phyloP scores from a whole-genome alignment of 2,797 vertebrate species.

The Sebastes kiyomatsui region DNA sequence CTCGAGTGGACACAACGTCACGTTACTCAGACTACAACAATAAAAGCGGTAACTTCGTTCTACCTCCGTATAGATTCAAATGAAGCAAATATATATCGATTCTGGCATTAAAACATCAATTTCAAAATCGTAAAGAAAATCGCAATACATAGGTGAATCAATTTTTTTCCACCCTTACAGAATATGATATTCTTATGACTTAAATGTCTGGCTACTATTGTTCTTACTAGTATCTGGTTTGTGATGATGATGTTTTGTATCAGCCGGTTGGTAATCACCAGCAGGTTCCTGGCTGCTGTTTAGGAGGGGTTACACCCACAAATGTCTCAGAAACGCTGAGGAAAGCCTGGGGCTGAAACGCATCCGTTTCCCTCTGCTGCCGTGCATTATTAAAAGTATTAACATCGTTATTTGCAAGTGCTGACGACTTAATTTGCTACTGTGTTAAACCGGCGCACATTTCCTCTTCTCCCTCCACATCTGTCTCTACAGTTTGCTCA shows the following conservation, averaged over 20 bases:
- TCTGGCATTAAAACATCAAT: too few species aligned
- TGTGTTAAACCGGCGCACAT: background rate
- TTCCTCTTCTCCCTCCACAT: background rate
- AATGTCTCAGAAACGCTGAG: background rate
- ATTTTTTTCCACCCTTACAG: background rate
- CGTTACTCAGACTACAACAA: too few species aligned
- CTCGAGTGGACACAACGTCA: too few species aligned
- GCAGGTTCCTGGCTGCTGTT: background rate
- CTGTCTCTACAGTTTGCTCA: conserved; percentile 6
- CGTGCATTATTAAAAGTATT: background rate
- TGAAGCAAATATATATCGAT: too few species aligned
- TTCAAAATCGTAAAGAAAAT: too few species aligned
- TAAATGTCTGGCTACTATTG: background rate
- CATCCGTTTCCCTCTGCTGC: background rate
- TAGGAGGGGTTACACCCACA: background rate
- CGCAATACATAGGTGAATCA: too few species aligned
- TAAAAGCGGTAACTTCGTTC: too few species aligned
- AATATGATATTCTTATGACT: background rate
- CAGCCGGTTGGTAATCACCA: background rate
- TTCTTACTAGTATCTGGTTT: background rate
- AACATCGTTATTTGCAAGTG: background rate
- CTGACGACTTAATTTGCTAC: background rate
- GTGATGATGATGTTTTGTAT: background rate
- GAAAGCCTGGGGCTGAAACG: background rate
- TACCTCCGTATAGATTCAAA: too few species aligned